Conservation (phyloP, 2,797 vertebrate genomes). For the Pipistrellus nathusii region DNA sequence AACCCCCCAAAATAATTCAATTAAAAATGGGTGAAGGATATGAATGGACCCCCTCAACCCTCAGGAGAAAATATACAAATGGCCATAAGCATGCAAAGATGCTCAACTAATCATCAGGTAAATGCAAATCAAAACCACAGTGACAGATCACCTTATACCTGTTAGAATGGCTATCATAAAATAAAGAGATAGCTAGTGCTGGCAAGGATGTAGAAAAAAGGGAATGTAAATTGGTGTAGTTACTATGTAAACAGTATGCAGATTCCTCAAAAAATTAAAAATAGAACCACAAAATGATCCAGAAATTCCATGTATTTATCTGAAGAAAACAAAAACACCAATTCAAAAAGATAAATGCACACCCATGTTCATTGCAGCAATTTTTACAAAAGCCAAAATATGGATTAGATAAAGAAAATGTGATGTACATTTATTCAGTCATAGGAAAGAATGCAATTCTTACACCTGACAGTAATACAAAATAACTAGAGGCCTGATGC, state of each 20-base stretch:
- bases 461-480: not conserved
- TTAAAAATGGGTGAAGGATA: not conserved
- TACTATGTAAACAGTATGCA: not conserved
- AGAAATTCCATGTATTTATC: not conserved
- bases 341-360: not conserved
- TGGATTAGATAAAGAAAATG: not conserved
- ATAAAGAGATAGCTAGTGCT: not conserved
- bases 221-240: not conserved
- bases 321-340: not conserved
- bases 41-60: not conserved
- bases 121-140: not conserved
- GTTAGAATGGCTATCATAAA: not conserved
- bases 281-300: not conserved
- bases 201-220: not conserved
- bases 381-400: not conserved
- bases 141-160: not conserved
- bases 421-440: not conserved
- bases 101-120: not conserved
- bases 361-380: not conserved
- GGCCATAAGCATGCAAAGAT: not conserved
- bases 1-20: not conserved
- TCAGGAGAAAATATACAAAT: not conserved
- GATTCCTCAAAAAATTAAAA: not conserved
- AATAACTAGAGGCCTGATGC: not conserved
- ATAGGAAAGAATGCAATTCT: not conserved